Percentiles rank a stretch among this genome's conserved stretches.
phyloP scores from a whole-genome alignment of 2,113 vertebrate species.

The Onychostoma macrolepis region DNA sequence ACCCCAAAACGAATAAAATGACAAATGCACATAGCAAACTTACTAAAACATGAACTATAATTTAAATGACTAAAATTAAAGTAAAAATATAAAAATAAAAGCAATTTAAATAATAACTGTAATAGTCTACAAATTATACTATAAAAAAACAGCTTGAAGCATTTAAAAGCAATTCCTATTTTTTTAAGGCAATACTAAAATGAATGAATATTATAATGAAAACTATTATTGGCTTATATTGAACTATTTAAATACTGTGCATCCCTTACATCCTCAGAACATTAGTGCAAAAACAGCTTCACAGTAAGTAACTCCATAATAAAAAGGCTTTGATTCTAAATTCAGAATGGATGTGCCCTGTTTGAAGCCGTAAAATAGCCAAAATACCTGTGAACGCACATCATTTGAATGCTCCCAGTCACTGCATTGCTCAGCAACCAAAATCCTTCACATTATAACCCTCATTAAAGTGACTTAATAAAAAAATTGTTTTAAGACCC shows the following conservation, averaged over 20 bases:
- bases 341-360: neutral
- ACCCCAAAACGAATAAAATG: neutral
- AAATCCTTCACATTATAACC: constrained; percentile 22
- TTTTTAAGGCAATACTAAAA: neutral
- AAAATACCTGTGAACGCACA: neutral
- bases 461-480: constrained; percentile 13
- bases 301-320: neutral
- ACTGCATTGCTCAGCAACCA: neutral
- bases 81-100: no score
- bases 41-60: neutral
- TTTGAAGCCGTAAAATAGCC: neutral
- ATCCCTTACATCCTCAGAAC: neutral
- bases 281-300: neutral
- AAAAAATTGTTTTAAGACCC: constrained; percentile 22
- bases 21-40: neutral
- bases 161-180: neutral
- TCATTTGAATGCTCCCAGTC: neutral
- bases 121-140: neutral
- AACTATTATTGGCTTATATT: neutral
- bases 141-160: neutral
- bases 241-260: neutral
- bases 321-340: neutral
- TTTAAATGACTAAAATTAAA: neutral
- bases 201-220: neutral
- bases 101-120: no score